Conservation (phyloP, 1,140 invertebrate genomes). For the Drosophila sturtevanti region DNA sequence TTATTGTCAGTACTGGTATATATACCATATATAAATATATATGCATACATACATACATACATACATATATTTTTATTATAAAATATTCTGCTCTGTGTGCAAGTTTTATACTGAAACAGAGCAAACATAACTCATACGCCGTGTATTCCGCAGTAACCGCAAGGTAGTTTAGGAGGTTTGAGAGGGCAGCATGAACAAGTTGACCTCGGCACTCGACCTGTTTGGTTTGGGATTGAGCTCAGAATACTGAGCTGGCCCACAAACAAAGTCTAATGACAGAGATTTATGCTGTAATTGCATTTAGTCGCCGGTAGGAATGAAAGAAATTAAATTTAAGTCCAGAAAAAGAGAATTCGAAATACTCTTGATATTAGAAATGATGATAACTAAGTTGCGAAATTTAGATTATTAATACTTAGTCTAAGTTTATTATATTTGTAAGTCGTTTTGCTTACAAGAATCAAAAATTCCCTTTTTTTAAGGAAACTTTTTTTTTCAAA, state of each 20-base stretch:
- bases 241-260: conserved; percentile 43
- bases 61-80: conserved; percentile 38
- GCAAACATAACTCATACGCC: conserved; percentile 67
- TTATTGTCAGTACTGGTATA: conserved; percentile 27
- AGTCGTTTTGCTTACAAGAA: no score
- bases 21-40: neutral
- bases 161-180: conserved; percentile 14
- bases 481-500: no score
- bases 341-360: conserved; percentile 23
- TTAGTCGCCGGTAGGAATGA: conserved; percentile 44
- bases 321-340: neutral
- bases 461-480: no score
- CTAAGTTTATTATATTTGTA: no score
- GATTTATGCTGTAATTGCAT: conserved; percentile 79
- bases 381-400: no score
- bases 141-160: conserved; percentile 50
- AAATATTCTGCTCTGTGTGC: conserved; percentile 48
- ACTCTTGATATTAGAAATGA: conserved; percentile 8
- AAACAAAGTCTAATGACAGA: conserved; percentile 79
- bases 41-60: neutral
- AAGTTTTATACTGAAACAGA: conserved; percentile 25
- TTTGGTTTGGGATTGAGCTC: conserved; percentile 15
- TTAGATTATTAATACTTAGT: no score
- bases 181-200: neutral
- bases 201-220: conserved; percentile 36